These are phyloP conservation scores for Rotaria magnacalcarata DNA, from an alignment of 2,888 invertebrate species.

Conservation along the genomic window DNA sequence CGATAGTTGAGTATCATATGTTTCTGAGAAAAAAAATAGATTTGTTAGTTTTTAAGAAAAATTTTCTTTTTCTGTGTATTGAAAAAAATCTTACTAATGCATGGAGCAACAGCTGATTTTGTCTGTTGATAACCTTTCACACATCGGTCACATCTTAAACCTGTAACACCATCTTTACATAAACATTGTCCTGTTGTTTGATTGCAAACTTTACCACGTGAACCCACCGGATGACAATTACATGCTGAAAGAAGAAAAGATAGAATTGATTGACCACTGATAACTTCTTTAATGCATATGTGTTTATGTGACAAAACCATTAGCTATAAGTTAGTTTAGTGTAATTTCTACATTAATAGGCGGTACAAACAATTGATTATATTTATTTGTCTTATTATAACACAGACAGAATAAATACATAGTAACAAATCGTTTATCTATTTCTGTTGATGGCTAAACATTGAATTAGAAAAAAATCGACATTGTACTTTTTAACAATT, in stretches of 20 bases:
- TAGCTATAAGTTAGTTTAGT: not conserved
- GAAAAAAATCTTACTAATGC: slow-evolving; percentile 72
- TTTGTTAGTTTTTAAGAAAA: not conserved
- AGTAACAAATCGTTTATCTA: not conserved
- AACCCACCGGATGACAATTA: slow-evolving; percentile 95
- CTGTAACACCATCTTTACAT: slow-evolving; percentile 97
- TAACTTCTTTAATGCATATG: too few relatives aligned
- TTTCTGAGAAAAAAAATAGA: not conserved
- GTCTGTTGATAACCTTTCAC: slow-evolving; percentile 96
- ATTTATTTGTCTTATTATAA: not conserved
- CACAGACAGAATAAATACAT: not conserved
- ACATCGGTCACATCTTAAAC: slow-evolving; percentile 92
- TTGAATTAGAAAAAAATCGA: not conserved
- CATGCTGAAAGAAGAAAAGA: slow-evolving; percentile 72
- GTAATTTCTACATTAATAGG: not conserved
- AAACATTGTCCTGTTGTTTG: slow-evolving; percentile 97
- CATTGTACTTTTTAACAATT: not conserved
- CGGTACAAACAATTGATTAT: not conserved
- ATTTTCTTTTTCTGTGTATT: not conserved
- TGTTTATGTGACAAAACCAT: not conserved
- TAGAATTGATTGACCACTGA: not conserved
- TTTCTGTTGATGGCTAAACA: not conserved
- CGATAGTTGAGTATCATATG: not conserved
- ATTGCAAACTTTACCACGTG: slow-evolving; percentile 93
- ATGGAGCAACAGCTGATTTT: slow-evolving; percentile 91